Evolutionary conservation across 1,140 invertebrate genomes (phyloP), one percentile per base, ranked within the genome.

Genomic region (Zaprionus gabonicus): DNA sequence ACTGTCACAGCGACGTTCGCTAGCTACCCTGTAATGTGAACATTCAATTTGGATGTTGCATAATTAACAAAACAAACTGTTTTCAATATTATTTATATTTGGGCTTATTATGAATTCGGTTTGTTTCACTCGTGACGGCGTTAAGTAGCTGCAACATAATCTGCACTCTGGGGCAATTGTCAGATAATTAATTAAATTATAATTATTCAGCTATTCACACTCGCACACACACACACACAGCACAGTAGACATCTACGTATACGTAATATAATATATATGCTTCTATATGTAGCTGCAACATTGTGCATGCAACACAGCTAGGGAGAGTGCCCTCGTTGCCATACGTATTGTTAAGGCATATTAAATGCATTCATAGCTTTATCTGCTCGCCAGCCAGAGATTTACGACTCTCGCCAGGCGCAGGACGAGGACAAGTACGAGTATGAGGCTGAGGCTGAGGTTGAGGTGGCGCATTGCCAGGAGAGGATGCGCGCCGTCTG

Each of bases 311-410:
- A 66, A 63, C 49, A 65, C 41, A 65, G 59, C 57, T 62, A 38
- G 60, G 59, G 20, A 41, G 15, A n/a, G 17, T 17, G 41, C n/a
- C 41, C 7, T 46, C 41, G 41, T 17, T 46, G 41, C 71, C 51
- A 66, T 78, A 51, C 51, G 65, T 57, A 80, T 80, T 80, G 71
- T 70, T 70, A 70, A 69, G 49, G 76, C 75, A 73, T 73, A 78
- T 65, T 70, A 80, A 74, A 72, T 63, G 73, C 73, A 71, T 76
- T 65, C 55, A 78, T 75, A 38, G 75, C 71, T 74, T 80, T 78
- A 80, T 80, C 65, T 74, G 46, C 59, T 73, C 66, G 76, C 34
- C 71, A 58, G 71, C 58, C 76, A 67, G 66, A 71, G 76, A 80
- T 80, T 80, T 80, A 80, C 71, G 76, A 60, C 51, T 58, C 41